Conservation (phyloP, 1,140 invertebrate genomes). For the Babylonia areolata region DNA sequence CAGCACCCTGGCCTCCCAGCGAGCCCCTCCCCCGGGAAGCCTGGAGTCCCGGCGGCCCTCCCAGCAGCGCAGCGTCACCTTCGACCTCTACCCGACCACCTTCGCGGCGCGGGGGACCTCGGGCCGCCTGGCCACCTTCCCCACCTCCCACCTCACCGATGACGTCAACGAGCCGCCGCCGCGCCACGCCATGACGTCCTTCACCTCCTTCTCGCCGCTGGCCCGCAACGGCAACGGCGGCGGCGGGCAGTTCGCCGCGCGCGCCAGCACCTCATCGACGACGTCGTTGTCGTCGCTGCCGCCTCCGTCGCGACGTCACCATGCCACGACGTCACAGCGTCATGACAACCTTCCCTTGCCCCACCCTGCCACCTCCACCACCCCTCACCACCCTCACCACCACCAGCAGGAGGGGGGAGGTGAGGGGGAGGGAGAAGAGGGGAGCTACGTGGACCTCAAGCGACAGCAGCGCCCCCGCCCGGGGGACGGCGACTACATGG, state of each 20-base stretch:
- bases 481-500: conserved; percentile 39
- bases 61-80: conserved; percentile 32
- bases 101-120: conserved; percentile 29
- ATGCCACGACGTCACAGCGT: not conserved
- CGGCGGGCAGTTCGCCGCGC: not conserved
- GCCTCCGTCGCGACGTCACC: conserved; percentile 2
- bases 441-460: conserved; percentile 36
- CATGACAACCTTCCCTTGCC: not conserved
- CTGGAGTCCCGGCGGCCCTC: not conserved
- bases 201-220: conserved; percentile 30
- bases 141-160: conserved; percentile 4
- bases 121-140: conserved; percentile 24
- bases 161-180: not conserved
- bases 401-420: too few relatives aligned
- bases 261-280: not conserved
- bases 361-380: conserved; percentile 16
- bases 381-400: too few relatives aligned
- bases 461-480: conserved; percentile 21
- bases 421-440: conserved; percentile 15
- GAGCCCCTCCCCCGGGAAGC: conserved; percentile 6
- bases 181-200: conserved; percentile 21
- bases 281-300: conserved; percentile 10
- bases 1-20: conserved; percentile 37
- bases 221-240: conserved; percentile 16
- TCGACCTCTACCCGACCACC: conserved; percentile 42